Base-by-base conservation (phyloP, 2,888 invertebrate genomes). In the Ceramica pisi region DNA sequence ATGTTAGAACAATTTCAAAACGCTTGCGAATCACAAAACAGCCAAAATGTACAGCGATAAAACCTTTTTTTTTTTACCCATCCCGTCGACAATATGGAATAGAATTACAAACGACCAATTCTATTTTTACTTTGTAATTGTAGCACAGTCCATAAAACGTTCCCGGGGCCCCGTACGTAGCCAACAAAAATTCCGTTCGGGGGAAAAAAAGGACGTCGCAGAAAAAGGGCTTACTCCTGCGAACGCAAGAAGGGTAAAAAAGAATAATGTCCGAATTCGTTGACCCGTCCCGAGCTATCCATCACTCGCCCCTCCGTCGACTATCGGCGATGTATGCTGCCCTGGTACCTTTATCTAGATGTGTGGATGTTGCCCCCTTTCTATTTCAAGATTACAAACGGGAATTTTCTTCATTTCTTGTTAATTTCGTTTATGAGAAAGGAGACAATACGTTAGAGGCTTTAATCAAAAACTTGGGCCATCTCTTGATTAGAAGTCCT, bases 241-340 rank as follows among this genome's bases (percentile, higher is more conserved):
- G 94, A 95, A 94, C 93, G 94, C 94, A 95, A 96, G 96, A 96
- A 96, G 96, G 96, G 95, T 96, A 95, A 96, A 96, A 96, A 96
- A 96, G 96, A 96, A 96, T 96, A 96, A 96, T 96, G 96, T 95
- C 94, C 96, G 96, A 96, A 96, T 96, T 95, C 96, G 96, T 96
- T 96, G 96, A 96, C 96, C 96, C 96, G 96, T 96, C 95, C 94
- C 94, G 92, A 91, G 94, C 95, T 93, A 96, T 96, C 96, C 96
- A 96, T 96, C 96, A 96, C 96, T 94, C 94, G 90, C 90, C 93
- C 93, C 93, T 90, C 92, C 92, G 90, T 88, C 92, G 91, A 92
- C 94, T 92, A 93, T 94, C 94, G 93, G 89, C 93, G 92, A 90
- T 93, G 92, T 91, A 88, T 91, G 90, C 93, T 91, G 87, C 90